phyloP scores from a whole-genome alignment of 1,140 invertebrate species.

The Drosophila kohkoa region DNA sequence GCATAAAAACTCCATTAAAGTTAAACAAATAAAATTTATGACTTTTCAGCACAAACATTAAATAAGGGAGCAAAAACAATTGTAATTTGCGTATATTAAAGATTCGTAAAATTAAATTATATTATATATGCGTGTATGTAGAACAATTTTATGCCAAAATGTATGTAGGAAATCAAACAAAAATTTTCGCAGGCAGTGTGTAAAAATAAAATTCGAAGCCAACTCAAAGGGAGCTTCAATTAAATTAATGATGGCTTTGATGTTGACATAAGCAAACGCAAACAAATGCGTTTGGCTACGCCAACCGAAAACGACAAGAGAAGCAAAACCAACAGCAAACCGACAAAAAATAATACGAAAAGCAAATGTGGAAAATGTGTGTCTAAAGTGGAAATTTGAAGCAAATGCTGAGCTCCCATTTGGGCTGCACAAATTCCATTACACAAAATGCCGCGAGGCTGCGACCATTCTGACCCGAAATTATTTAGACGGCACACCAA shows the following conservation, averaged over 20 bases:
- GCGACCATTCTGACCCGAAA: slow-evolving; percentile 54
- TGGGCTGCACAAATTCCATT: slow-evolving; percentile 46
- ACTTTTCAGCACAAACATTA: slow-evolving; percentile 1
- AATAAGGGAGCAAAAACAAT: background rate
- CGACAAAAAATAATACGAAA: slow-evolving; percentile 24
- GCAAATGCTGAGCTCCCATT: slow-evolving; percentile 26
- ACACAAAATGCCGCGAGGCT: slow-evolving; percentile 34
- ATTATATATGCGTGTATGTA: slow-evolving; percentile 3
- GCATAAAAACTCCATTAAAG: background rate
- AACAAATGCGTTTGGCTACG: slow-evolving; percentile 28
- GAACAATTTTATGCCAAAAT: slow-evolving; percentile 6
- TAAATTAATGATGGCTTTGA: slow-evolving; percentile 74
- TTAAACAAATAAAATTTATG: background rate
- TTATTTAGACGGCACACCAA: slow-evolving; percentile 56
- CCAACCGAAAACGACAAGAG: background rate
- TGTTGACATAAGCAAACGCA: slow-evolving; percentile 38
- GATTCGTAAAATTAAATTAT: slow-evolving; percentile 16
- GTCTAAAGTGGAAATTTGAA: slow-evolving; percentile 26
- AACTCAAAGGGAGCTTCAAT: slow-evolving; percentile 56
- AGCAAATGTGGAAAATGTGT: slow-evolving; percentile 39
- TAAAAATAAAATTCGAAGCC: slow-evolving; percentile 26
- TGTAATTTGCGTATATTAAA: background rate
- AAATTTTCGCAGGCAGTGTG: slow-evolving; percentile 4
- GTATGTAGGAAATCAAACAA: slow-evolving; percentile 44
- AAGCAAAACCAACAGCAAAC: background rate